Evolutionary conservation across 2,888 invertebrate species (phyloP).

Genomic region (Bursaphelenchus okinawaensis): DNA sequence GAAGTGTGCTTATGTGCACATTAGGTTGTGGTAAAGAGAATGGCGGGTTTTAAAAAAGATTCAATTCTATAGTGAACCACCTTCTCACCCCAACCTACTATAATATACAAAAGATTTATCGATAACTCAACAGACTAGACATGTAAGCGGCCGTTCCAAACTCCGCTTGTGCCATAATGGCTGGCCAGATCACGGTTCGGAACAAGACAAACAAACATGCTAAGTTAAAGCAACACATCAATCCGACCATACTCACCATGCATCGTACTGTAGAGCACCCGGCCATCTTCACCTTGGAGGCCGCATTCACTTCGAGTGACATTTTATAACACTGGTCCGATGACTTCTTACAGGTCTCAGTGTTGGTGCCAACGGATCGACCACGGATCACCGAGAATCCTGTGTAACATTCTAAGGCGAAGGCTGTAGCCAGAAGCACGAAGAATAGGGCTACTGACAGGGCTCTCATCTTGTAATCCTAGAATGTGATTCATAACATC

Average conservation of each 20-base stretch:
- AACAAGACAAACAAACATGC: neutral
- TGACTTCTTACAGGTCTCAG: conserved; percentile 25
- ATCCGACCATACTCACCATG: conserved; percentile 25
- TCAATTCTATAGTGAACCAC: too few relatives aligned
- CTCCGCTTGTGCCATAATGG: neutral
- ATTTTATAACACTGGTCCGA: conserved; percentile 29
- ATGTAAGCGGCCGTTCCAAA: neutral
- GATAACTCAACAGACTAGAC: neutral
- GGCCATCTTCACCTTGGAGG: conserved; percentile 30
- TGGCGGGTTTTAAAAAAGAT: too few relatives aligned
- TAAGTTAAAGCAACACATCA: neutral
- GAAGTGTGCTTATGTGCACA: too few relatives aligned
- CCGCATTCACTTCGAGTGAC: conserved; percentile 18
- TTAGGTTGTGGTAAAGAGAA: too few relatives aligned
- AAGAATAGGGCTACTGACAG: neutral
- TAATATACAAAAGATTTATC: too few relatives aligned
- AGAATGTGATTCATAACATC: neutral
- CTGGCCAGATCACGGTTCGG: neutral
- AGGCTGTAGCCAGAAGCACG: neutral
- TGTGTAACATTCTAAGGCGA: conserved; percentile 29
- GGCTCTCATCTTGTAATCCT: neutral
- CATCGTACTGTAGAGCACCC: conserved; percentile 31
- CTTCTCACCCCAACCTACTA: too few relatives aligned
- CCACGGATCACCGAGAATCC: conserved; percentile 27
- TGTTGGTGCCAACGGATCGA: conserved; percentile 27